These are phyloP conservation scores for Nudaria mundana DNA, from an alignment of 2,888 invertebrate species.

Conservation along the genomic window DNA sequence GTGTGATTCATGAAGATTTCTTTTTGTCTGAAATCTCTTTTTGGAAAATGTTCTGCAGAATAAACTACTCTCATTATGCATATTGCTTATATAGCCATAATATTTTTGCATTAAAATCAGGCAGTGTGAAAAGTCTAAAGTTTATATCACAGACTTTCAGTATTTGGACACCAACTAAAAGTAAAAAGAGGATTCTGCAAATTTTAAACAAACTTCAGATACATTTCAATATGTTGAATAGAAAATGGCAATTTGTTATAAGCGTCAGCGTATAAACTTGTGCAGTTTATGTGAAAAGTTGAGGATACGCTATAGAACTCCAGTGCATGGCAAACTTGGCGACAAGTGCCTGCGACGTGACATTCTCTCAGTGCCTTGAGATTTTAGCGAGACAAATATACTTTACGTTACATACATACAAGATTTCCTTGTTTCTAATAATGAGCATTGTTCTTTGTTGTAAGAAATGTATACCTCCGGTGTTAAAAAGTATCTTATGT, in stretches of 20 bases:
- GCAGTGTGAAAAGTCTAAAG: slow-evolving; percentile 10
- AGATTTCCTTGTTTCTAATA: slow-evolving; percentile 36
- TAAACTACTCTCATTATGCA: no score
- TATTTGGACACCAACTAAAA: slow-evolving; percentile 27
- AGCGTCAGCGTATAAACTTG: slow-evolving; percentile 63
- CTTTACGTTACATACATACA: slow-evolving; percentile 33
- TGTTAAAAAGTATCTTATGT: slow-evolving; percentile 23
- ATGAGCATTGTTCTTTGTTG: slow-evolving; percentile 26
- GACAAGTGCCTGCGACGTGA: slow-evolving; percentile 73
- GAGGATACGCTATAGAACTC: slow-evolving; percentile 56
- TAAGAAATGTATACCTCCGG: slow-evolving; percentile 32
- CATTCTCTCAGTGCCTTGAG: slow-evolving; percentile 49
- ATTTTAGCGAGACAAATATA: slow-evolving; percentile 48
- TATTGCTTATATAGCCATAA: no score
- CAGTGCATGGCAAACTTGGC: slow-evolving; percentile 55
- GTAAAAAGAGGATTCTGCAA: slow-evolving; percentile 25
- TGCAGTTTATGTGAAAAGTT: slow-evolving; percentile 76
- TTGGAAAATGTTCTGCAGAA: neutral
- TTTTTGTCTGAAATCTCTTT: neutral
- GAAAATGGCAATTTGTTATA: slow-evolving; percentile 64
- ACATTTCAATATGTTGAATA: slow-evolving; percentile 61
- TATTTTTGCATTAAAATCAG: neutral
- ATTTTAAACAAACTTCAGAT: slow-evolving; percentile 36
- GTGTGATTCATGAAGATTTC: no score
- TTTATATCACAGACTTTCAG: slow-evolving; percentile 17